phyloP scores from a whole-genome alignment of 1,140 invertebrate species.

The Ceratina australensis region DNA sequence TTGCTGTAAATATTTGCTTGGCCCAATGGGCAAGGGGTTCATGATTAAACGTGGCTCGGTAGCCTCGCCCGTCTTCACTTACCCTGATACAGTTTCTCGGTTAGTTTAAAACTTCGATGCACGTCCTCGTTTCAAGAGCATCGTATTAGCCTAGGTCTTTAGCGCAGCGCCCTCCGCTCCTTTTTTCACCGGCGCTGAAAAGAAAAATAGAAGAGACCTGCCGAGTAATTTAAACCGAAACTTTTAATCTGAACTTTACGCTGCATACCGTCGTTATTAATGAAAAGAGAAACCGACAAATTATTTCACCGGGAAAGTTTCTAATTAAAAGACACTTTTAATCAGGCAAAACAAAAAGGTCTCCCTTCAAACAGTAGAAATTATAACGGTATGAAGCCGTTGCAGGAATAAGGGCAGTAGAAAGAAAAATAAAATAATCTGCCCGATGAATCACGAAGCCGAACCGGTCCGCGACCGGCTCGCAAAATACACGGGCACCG shows the following conservation, averaged over 20 bases:
- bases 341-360: not conserved
- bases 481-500: not conserved
- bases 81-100: not conserved
- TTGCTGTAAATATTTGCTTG: slow-evolving; percentile 3
- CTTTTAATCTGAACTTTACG: slow-evolving; percentile 1
- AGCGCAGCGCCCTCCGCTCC: too few species aligned
- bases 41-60: not conserved
- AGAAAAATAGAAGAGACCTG: slow-evolving; percentile 14
- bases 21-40: not conserved
- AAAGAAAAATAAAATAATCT: slow-evolving; percentile 10
- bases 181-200: slow-evolving; percentile 1
- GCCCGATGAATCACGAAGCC: slow-evolving; percentile 32
- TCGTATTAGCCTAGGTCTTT: not conserved
- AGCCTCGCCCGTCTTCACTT: not conserved
- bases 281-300: slow-evolving; percentile 5
- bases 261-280: not conserved
- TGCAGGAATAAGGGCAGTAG: slow-evolving; percentile 9
- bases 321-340: too few species aligned
- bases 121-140: slow-evolving; percentile 7
- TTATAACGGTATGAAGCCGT: too few species aligned
- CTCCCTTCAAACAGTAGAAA: too few species aligned
- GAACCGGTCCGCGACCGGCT: slow-evolving; percentile 24
- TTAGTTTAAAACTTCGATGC: slow-evolving; percentile 2
- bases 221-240: not conserved
- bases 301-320: not conserved